Base-by-base conservation (phyloP, 2,797 vertebrate species). In the Micropoecilia bifurca region DNA sequence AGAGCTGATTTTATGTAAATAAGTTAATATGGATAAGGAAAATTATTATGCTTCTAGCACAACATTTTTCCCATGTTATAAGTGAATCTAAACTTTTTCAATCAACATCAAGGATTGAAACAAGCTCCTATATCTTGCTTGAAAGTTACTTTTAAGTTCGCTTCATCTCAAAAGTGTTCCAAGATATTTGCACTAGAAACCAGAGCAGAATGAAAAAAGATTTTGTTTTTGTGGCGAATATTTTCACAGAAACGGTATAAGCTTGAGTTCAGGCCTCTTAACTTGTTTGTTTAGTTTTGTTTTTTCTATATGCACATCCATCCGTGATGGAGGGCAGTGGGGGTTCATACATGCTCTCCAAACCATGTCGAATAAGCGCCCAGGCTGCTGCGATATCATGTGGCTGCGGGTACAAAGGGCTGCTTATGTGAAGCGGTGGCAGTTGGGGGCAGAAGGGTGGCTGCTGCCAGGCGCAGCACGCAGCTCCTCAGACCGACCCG, bases 351-450 rank as follows among this genome's bases (percentile, higher is more conserved):
- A 39, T 73, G 61, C 78, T 78, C 48, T 25, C 7, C 6, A 75
- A 43, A 46, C 74, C 57, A 36, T 89, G 85, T 83, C 84, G 85
- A 86, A 90, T 80, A 78, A 78, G 77, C 82, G 71, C 84, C 71
- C 53, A 63, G 46, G 80, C 86, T 36, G 0, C 76, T 75, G 80
- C 78, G 13, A 45, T 84, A 83, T 91, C 92, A 92, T 92, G 91
- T 86, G 90, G 74, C 82, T 46, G 16, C 41, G 80, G 85, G 85
- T 78, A 95, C 93, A 94, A 92, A 86, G 79, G 77, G 75, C 86
- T 85, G 84, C 88, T 92, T 92, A 92, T 93, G 86, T 87, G 89
- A 72, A 74, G 61, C 83, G 68, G 83, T 66, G 75, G 81, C 80
- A 61, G 89, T 87, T 69, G 47, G 84, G 85, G 78, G 89, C 87